Evolutionary conservation across 2,113 vertebrate genomes (phyloP).

Genomic region (Dasyprocta punctata): DNA sequence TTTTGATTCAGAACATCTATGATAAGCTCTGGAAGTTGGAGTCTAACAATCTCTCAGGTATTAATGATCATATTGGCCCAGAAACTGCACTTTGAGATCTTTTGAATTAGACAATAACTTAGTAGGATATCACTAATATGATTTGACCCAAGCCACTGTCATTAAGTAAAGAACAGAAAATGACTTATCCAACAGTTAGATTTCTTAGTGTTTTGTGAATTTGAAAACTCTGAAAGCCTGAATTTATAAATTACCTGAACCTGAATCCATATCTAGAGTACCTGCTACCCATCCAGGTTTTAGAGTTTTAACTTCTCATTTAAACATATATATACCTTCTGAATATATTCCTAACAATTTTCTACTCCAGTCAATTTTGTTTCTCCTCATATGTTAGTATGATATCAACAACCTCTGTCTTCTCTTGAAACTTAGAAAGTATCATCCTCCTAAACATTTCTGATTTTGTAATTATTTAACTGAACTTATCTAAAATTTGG

Average conservation of each 20-base stretch:
- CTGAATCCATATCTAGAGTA: background rate
- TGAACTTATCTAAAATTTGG: background rate
- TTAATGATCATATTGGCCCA: background rate
- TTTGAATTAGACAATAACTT: background rate
- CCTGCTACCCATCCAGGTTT: fast-evolving
- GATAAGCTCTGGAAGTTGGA: background rate
- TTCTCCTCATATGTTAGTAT: background rate
- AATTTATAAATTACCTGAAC: background rate
- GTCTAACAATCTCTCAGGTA: background rate
- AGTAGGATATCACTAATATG: background rate
- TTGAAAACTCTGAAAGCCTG: background rate
- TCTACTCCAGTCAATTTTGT: background rate
- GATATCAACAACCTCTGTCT: background rate
- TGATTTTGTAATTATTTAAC: constrained; percentile 22
- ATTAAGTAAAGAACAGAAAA: background rate
- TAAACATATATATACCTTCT: background rate
- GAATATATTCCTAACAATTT: background rate
- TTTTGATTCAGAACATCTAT: background rate
- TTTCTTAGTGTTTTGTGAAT: background rate
- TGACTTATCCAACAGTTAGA: background rate
- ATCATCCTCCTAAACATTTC: background rate
- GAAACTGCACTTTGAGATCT: background rate
- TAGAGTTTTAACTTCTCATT: background rate
- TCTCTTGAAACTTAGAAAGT: background rate
- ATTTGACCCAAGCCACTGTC: background rate